Conservation (phyloP, 2,888 invertebrate genomes). For the Ichneumon xanthorius region DNA sequence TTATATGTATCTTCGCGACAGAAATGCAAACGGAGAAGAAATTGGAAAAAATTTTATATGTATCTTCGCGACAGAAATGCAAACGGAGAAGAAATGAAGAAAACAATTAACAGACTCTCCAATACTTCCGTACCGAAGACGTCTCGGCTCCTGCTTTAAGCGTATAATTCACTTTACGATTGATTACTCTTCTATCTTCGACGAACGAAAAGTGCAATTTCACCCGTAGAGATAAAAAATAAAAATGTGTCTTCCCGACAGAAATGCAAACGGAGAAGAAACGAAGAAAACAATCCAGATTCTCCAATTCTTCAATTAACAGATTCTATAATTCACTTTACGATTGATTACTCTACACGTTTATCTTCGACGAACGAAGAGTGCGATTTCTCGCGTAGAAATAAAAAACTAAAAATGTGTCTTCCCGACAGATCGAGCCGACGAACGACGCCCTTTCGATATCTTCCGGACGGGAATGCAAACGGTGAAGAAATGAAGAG, state of each 20-base stretch:
- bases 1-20: no score
- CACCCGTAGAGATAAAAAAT: no score
- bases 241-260: no score
- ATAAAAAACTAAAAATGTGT: no score
- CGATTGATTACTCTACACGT: not conserved
- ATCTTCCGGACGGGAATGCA: not conserved
- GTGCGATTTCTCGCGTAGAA: no score
- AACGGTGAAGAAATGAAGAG: not conserved
- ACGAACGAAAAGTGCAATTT: not conserved
- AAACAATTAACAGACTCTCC: not conserved
- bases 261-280: not conserved
- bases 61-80: not conserved
- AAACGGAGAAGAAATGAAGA: not conserved
- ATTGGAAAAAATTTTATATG: no score
- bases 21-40: not conserved
- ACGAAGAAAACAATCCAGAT: not conserved
- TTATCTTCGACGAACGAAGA: not conserved
- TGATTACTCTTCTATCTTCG: no score
- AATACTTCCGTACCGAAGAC: no score
- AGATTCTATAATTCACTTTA: not conserved
- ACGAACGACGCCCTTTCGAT: no score
- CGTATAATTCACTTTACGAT: no score
- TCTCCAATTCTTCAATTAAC: not conserved
- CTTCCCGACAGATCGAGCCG: no score
- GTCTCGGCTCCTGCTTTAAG: no score